Percentiles rank a stretch among this genome's conserved stretches.
Evolutionary conservation across 1,140 invertebrate species (phyloP).

Genomic region (Rhopalosiphum maidis): DNA sequence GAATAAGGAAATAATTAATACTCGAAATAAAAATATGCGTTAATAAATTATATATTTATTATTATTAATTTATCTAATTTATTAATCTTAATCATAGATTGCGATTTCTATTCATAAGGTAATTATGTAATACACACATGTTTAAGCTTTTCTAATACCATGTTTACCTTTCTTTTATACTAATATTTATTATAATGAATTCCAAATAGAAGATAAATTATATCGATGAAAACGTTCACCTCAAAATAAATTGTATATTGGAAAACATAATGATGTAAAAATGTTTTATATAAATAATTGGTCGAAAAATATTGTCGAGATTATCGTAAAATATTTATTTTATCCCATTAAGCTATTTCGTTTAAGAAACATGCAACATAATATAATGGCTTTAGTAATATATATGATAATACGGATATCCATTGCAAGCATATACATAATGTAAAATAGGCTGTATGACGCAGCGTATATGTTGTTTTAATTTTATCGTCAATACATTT

Average conservation of each 20-base stretch:
- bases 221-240: neutral
- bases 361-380: slow-evolving; percentile 14
- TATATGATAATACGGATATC: slow-evolving; percentile 22
- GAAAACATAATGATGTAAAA: neutral
- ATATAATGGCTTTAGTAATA: slow-evolving; percentile 22
- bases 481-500: neutral
- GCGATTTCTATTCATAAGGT: neutral
- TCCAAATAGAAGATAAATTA: neutral
- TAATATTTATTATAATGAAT: slow-evolving; percentile 27
- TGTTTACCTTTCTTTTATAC: neutral
- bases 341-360: slow-evolving; percentile 24
- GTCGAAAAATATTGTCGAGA: slow-evolving; percentile 9
- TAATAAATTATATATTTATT: neutral
- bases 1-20: neutral
- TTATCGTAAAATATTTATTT: slow-evolving; percentile 23
- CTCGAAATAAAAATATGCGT: neutral
- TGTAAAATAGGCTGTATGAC: neutral
- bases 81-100: neutral
- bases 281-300: slow-evolving; percentile 38
- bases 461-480: neutral
- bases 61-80: neutral
- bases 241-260: neutral
- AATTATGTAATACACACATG: neutral
- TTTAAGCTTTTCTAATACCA: neutral
- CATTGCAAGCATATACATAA: neutral